Percentiles rank a stretch among this genome's conserved stretches.
Conservation (phyloP, 2,113 vertebrate species). For the Ploceus nigricollis region DNA sequence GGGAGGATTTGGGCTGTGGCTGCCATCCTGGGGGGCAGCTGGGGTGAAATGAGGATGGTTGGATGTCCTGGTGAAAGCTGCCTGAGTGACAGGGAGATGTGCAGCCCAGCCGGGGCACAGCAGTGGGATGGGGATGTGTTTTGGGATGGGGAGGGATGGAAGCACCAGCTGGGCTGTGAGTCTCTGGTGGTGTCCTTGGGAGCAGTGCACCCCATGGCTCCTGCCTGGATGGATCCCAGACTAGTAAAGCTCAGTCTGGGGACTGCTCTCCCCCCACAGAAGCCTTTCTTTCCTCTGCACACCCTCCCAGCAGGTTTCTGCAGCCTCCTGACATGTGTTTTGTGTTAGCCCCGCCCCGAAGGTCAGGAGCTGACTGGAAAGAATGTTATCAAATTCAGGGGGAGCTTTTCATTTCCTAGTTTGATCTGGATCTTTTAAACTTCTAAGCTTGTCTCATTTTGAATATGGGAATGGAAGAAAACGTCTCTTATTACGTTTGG, state of each 20-base stretch:
- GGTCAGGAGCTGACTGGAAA: not conserved
- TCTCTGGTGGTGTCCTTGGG: not conserved
- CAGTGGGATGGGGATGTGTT: not conserved
- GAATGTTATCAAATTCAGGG: slow-evolving; percentile 28
- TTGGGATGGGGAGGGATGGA: not conserved
- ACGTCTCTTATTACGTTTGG: slow-evolving; percentile 6
- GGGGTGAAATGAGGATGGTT: not conserved
- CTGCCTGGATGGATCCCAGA: not conserved
- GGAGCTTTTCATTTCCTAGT: not conserved
- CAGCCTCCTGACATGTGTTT: not conserved
- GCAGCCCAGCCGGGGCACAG: rapidly evolving
- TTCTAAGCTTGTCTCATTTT: not conserved
- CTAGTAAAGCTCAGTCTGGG: not conserved
- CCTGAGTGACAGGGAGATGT: not conserved
- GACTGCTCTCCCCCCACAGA: not conserved
- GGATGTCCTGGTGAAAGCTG: not conserved
- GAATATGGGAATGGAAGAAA: slow-evolving; percentile 14
- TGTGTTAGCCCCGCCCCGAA: not conserved
- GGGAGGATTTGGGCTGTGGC: not conserved
- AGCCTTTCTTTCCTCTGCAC: not conserved
- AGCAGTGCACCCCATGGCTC: rapidly evolving
- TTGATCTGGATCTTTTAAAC: slow-evolving; percentile 2
- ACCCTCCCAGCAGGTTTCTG: not conserved
- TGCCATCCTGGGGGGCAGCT: not conserved
- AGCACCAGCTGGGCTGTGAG: not conserved